These are phyloP conservation scores for Dasypogon diadema DNA, from an alignment of 2,888 invertebrate species.

Conservation along the genomic window DNA sequence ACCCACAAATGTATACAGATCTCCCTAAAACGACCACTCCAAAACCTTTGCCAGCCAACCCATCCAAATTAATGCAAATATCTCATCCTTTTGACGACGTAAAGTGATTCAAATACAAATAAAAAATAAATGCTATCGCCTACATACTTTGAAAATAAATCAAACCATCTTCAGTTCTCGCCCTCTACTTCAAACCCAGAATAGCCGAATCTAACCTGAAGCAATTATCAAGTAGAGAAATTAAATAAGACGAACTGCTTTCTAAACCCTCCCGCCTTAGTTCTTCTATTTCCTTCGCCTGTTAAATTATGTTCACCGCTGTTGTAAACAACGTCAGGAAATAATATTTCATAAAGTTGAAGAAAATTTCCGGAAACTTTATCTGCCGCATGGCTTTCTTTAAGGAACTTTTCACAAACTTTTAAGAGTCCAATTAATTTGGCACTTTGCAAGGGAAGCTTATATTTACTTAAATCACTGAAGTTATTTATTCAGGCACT, in stretches of 20 bases:
- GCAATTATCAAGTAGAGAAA: slow-evolving; percentile 15
- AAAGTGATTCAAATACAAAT: too few relatives aligned
- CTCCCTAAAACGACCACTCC: too few relatives aligned
- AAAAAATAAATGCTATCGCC: too few relatives aligned
- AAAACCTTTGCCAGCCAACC: too few relatives aligned
- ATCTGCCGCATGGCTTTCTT: slow-evolving; percentile 47
- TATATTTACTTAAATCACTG: slow-evolving; percentile 45
- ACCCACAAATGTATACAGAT: too few relatives aligned
- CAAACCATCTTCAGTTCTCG: too few relatives aligned
- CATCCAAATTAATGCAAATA: too few relatives aligned
- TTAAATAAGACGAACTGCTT: slow-evolving; percentile 16
- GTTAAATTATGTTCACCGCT: slow-evolving; percentile 41
- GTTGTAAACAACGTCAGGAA: slow-evolving; percentile 47
- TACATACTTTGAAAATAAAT: too few relatives aligned
- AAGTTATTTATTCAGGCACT: slow-evolving; percentile 47
- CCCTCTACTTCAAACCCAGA: too few relatives aligned
- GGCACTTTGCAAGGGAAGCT: slow-evolving; percentile 38
- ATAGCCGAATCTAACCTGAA: slow-evolving; percentile 5
- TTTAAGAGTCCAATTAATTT: slow-evolving; percentile 50
- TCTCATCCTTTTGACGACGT: too few relatives aligned
- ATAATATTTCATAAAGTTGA: slow-evolving; percentile 48
- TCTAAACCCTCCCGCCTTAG: background rate
- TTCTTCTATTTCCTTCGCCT: slow-evolving; percentile 24
- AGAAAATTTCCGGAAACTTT: slow-evolving; percentile 42
- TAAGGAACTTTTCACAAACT: slow-evolving; percentile 42